phyloP scores from a whole-genome alignment of 2,888 invertebrate species.

The Amphipoea lucens region DNA sequence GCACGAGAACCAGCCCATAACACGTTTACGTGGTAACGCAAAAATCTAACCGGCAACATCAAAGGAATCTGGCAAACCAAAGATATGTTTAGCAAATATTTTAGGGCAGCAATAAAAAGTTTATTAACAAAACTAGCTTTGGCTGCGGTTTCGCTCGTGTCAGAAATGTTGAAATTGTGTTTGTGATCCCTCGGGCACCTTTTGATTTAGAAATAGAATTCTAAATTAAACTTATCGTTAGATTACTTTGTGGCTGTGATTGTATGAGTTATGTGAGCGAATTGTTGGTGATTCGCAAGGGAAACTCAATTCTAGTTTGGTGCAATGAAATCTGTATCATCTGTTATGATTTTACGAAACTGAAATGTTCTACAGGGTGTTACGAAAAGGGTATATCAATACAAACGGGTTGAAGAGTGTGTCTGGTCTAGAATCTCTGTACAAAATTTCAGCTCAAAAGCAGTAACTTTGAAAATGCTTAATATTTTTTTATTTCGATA shows the following conservation, averaged over 20 bases:
- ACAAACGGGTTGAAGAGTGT: too few relatives aligned
- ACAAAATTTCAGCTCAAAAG: too few relatives aligned
- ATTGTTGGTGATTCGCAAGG: slow-evolving; percentile 13
- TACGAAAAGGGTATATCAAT: too few relatives aligned
- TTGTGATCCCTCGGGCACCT: slow-evolving; percentile 33
- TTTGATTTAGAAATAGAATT: slow-evolving; percentile 39
- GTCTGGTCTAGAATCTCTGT: too few relatives aligned
- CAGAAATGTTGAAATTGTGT: slow-evolving; percentile 48
- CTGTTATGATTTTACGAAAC: too few relatives aligned
- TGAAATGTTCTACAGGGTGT: too few relatives aligned
- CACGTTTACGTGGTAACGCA: slow-evolving; percentile 31
- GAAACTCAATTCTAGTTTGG: background rate
- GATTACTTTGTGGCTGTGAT: slow-evolving; percentile 19
- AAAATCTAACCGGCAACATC: slow-evolving; percentile 57
- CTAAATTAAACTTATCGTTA: slow-evolving; percentile 45
- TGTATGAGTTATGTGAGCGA: slow-evolving; percentile 2
- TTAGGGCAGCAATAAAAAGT: slow-evolving; percentile 57
- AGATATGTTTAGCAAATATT: slow-evolving; percentile 54
- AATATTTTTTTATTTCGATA: too few relatives aligned
- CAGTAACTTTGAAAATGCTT: too few relatives aligned
- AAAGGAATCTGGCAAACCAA: slow-evolving; percentile 56
- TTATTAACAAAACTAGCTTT: slow-evolving; percentile 51
- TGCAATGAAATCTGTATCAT: background rate
- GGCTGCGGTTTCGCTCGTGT: slow-evolving; percentile 41
- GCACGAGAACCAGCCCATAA: background rate